Evolutionary conservation across 2,888 invertebrate species (phyloP), one percentile per base, ranked within the genome.

Genomic region (Leuctra nigra): DNA sequence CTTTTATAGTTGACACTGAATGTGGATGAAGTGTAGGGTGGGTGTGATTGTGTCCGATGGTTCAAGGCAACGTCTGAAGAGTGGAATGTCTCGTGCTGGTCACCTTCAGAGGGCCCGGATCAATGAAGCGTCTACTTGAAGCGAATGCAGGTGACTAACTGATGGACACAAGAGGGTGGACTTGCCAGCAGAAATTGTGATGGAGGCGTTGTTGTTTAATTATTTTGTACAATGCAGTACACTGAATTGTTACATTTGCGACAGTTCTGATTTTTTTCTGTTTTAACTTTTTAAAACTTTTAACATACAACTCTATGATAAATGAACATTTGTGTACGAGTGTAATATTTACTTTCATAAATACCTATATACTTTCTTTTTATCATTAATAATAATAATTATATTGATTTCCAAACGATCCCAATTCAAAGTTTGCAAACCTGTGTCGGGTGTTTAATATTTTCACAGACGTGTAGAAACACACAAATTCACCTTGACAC

Each of bases 41-140:
- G 52, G 48, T 55, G 57, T 60, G 57, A 54, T 47, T 54, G 44
- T 52, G 50, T 57, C 53, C 55, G 53, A 57, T 56, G 57, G 58
- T 58, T 60, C 61, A 61, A 61, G 63, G 63, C 61, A 61, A 62
- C 61, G 55, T 61, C 60, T 57, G 52, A 58, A 56, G 55, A 59
- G 53, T 61, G 63, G 63, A 61, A 61, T 61, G 63, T 63, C 57
- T 39, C 59, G 52, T 36, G 58, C 54, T 35, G 38, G 50, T 50
- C 52, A 36, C 33, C 36, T 38, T 25, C 50, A 39, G 24, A 20
- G 35, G 20, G 47, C 33, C 39, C 48, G 36, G 38, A 22, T 53
- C 39, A 14, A 22, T 35, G 55, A n/a, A 48, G 13, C 18, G 50
- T 24, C 39, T 38, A 38, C 48, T 36, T 25, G 22, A 20, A 36